Conservation (phyloP, 2,888 invertebrate species). For the Rhorus exstirpatorius region DNA sequence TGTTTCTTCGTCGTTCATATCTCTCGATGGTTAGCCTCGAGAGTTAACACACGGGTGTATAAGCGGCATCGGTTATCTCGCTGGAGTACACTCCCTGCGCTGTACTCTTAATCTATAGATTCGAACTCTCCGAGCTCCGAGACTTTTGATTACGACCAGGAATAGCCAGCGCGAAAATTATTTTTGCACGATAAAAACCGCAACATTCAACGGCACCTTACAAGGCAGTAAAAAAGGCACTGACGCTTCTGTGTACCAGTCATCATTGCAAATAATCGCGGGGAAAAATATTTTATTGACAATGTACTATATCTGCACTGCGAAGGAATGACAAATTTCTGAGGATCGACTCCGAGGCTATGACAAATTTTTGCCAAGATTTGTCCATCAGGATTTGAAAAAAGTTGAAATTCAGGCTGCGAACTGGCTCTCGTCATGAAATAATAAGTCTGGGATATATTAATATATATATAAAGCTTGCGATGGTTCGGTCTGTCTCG, state of each 20-base stretch:
- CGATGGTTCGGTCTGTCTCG: conserved; percentile 5
- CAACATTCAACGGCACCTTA: no score
- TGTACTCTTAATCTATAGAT: conserved; percentile 22
- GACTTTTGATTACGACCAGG: conserved; percentile 32
- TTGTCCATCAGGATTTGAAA: neutral
- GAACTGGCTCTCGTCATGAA: conserved; percentile 11
- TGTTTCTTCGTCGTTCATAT: conserved; percentile 43
- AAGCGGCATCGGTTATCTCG: conserved; percentile 55
- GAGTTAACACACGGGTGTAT: conserved; percentile 60
- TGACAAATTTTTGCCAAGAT: neutral
- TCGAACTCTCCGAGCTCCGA: conserved; percentile 4
- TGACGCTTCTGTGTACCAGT: no score
- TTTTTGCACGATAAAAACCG: no score
- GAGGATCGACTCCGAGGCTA: no score
- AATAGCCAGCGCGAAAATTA: no score
- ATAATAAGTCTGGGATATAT: conserved; percentile 42
- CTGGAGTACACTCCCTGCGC: conserved; percentile 14
- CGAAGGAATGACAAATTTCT: no score
- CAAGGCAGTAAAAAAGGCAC: no score
- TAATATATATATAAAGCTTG: conserved; percentile 14
- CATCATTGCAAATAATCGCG: no score
- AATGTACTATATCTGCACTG: no score
- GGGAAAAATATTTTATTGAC: no score
- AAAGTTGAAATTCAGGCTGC: conserved; percentile 8
- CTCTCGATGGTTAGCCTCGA: conserved; percentile 61